These are phyloP conservation scores for Bilobella aurantiaca DNA, from an alignment of 1,140 invertebrate species.

Conservation along the genomic window DNA sequence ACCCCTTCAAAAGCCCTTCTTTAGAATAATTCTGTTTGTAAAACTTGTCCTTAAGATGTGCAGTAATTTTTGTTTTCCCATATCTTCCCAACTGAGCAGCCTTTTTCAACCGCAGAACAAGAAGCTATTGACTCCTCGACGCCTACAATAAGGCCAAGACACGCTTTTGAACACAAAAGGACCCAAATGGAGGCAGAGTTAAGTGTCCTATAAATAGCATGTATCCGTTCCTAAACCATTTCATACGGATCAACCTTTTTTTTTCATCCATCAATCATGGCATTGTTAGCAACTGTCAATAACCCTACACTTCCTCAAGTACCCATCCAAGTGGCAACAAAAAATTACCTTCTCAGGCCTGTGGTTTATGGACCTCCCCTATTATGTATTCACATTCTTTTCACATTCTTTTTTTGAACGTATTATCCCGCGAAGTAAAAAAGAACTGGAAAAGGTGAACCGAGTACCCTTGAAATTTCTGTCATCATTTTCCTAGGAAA, in stretches of 20 bases:
- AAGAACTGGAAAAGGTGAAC: background rate
- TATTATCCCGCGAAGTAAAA: background rate
- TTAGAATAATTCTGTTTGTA: too few relatives aligned
- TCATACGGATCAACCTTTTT: background rate
- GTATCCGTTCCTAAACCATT: background rate
- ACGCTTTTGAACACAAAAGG: background rate
- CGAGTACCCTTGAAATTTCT: too few relatives aligned
- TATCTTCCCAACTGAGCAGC: background rate
- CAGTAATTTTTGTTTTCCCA: too few relatives aligned
- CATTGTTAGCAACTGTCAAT: constrained; percentile 9
- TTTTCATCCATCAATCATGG: background rate
- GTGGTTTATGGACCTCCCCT: too few relatives aligned
- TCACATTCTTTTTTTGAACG: background rate
- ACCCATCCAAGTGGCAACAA: background rate
- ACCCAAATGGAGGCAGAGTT: background rate
- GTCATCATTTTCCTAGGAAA: too few relatives aligned
- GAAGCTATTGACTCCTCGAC: background rate
- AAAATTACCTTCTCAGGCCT: background rate
- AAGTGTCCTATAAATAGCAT: background rate
- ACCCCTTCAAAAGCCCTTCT: background rate
- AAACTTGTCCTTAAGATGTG: too few relatives aligned
- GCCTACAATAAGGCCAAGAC: background rate
- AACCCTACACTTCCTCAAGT: background rate
- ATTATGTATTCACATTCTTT: too few relatives aligned
- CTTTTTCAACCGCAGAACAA: background rate